These are phyloP conservation scores for Colletes collaris DNA, from an alignment of 2,888 invertebrate genomes.

Conservation along the genomic window DNA sequence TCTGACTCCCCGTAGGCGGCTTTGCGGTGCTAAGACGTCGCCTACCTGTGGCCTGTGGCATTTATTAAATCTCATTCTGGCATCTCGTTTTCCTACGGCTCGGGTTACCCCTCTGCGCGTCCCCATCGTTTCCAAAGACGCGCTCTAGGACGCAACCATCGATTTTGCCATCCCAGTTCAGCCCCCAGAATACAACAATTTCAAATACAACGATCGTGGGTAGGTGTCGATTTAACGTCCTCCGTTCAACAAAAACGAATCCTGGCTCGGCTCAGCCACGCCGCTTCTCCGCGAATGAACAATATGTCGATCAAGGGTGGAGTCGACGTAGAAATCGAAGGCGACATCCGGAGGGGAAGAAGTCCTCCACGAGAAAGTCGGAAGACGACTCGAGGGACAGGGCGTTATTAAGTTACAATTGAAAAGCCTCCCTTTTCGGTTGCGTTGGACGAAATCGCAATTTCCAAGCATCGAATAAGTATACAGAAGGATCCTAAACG, in stretches of 20 bases:
- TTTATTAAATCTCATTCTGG: conserved; percentile 80
- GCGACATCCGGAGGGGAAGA: too few species aligned
- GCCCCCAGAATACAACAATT: too few species aligned
- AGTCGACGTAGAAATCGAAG: not conserved
- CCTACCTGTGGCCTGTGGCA: conserved; percentile 72
- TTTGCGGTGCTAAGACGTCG: conserved; percentile 72
- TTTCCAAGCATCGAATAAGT: too few species aligned
- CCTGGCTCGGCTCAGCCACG: conserved; percentile 12
- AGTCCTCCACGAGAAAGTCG: not conserved
- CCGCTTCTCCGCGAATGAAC: conserved; percentile 26
- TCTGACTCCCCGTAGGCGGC: conserved; percentile 70
- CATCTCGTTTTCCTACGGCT: conserved; percentile 68
- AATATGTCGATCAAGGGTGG: conserved; percentile 28
- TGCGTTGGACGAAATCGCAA: too few species aligned
- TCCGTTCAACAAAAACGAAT: too few species aligned
- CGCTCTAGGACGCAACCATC: conserved; percentile 47
- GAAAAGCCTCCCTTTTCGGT: conserved; percentile 23
- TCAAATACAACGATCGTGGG: too few species aligned
- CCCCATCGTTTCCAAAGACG: conserved; percentile 39
- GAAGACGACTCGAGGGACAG: not conserved
- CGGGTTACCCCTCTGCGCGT: conserved; percentile 68
- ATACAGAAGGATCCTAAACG: too few species aligned
- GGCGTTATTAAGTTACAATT: conserved; percentile 43
- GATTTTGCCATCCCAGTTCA: conserved; percentile 31
- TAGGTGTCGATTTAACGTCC: too few species aligned